Base-by-base conservation (phyloP, 1,140 invertebrate species). In the Drosophila ogumai region DNA sequence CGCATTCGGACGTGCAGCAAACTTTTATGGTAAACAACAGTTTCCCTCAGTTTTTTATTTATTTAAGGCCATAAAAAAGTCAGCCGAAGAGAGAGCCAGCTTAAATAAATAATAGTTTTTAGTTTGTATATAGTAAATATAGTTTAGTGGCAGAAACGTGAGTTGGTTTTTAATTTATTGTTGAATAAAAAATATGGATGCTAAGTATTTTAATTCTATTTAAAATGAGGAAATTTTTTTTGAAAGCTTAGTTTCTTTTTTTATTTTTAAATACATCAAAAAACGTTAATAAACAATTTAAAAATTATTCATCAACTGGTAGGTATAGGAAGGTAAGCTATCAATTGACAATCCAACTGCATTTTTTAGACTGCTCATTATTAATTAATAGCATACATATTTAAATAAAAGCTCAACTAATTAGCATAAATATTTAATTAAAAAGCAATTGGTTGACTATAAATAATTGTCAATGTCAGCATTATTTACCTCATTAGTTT, bases 1-100 rank as follows among this genome's bases (percentile, higher is more conserved):
- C 49, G 17, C 68, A 73, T 50, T 58, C 31, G 52, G 19, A 58
- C 68, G 66, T 46, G 67, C 71, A 28, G 40, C 34, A 46, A 74
- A 74, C 66, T 73, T 73, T 73, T 55, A 60, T 46, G 57, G 41
- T 54, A 54, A 54, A 63, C 40, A 74, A 52, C 52, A 61, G 69
- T 63, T 41, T 49, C 13, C 7, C 32, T 15, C 5, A 25, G 13
- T 34, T 36, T 52, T 36, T 57, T 67, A 60, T 59, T 71, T 73
- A 46, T 60, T 32, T 38, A 10, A 32, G 47, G 28, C 6, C 12
- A 47, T 73, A 74, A 54, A 72, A 72, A 28, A 34, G 25, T 9
- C 6, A n/a, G 15, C 22, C 10, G 15, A 31, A 36, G 15, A 34
- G 5, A 36, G 17, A 2, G 13, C 7, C 17, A 36, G 50, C 32